Base-by-base conservation (phyloP, 2,888 invertebrate genomes). In the Copidosoma aretas region DNA sequence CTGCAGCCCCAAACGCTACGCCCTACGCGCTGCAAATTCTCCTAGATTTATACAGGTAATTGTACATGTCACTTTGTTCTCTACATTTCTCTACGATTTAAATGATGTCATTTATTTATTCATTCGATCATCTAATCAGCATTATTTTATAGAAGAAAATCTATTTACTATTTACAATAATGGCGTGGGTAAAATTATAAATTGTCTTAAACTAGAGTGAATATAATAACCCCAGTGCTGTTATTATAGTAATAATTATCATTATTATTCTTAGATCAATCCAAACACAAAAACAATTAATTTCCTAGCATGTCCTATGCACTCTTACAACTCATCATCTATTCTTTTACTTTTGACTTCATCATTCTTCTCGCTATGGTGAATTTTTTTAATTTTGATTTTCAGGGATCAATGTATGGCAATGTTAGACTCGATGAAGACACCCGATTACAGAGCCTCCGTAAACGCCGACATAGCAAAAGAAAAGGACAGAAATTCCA, bases 1-100 rank as follows among this genome's bases (percentile, higher is more conserved):
- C 94, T 60, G 87, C 89, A 71, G 89, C 91, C 72, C 93, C 93
- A 51, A 87, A 90, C 76, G 89, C 89, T 72, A 91, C 93, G 63
- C 95, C 95, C 1, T 94, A 94, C 83, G 92, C 92, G 22, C 86
- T 97, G 73, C 95, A 96, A 84, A 91, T 94, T 74, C 87, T 96
- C 74, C 86, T 97, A 53, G 95, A 96, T 83, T 89, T 92, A 85
- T 93, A 93, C 85, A 86, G 83, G 83, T 83, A 74, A 39, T 24
- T 17, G 32, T 32, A 32, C 32, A 32, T n/a, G n/a, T n/a, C n/a
- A n/a, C n/a, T n/a, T n/a, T n/a, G n/a, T 32, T 32, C 3, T 32
- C 32, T 32, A 32, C 32, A 3, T 8, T 32, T 32, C 3, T 32
- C 32, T 32, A 32, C 8, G 32, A 32, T 32, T 3, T 8, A 32